Percentiles rank a stretch among this genome's conserved stretches.
Conservation (phyloP, 2,888 invertebrate species). For the Polymixis flavicincta region DNA sequence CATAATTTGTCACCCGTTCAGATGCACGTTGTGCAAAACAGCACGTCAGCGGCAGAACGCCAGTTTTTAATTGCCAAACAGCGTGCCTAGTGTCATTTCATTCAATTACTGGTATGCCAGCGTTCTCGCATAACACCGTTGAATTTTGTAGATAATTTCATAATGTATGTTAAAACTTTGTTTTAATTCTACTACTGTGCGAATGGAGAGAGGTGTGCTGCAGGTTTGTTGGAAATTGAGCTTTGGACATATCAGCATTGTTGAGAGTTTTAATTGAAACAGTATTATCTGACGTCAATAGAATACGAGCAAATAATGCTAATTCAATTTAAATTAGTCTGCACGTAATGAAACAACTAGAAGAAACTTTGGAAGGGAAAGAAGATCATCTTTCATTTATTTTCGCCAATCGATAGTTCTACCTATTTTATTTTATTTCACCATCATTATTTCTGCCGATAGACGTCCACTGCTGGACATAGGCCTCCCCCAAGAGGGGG, state of each 20-base stretch:
- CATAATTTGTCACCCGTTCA: slow-evolving; percentile 55
- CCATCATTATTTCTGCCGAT: no score
- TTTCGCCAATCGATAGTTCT: no score
- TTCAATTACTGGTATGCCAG: slow-evolving; percentile 71
- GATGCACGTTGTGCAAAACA: slow-evolving; percentile 47
- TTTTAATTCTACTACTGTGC: slow-evolving; percentile 25
- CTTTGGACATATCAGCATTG: background rate
- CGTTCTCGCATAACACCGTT: slow-evolving; percentile 45
- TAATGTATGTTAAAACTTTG: slow-evolving; percentile 50
- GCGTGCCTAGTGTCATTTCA: slow-evolving; percentile 70
- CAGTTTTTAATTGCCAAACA: slow-evolving; percentile 75
- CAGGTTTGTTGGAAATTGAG: background rate
- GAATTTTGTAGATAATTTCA: slow-evolving; percentile 49
- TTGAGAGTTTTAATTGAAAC: background rate
- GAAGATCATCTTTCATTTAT: no score
- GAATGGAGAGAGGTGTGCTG: slow-evolving; percentile 4
- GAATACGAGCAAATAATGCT: background rate
- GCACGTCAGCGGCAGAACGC: slow-evolving; percentile 58
- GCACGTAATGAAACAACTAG: background rate
- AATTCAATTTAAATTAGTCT: background rate
- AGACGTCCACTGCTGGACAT: no score
- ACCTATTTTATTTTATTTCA: no score
- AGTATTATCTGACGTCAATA: background rate
- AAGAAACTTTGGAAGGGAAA: background rate
- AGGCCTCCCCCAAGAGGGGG: no score